These are phyloP conservation scores for Macropodus opercularis DNA, from an alignment of 2,797 vertebrate species.

Conservation along the genomic window DNA sequence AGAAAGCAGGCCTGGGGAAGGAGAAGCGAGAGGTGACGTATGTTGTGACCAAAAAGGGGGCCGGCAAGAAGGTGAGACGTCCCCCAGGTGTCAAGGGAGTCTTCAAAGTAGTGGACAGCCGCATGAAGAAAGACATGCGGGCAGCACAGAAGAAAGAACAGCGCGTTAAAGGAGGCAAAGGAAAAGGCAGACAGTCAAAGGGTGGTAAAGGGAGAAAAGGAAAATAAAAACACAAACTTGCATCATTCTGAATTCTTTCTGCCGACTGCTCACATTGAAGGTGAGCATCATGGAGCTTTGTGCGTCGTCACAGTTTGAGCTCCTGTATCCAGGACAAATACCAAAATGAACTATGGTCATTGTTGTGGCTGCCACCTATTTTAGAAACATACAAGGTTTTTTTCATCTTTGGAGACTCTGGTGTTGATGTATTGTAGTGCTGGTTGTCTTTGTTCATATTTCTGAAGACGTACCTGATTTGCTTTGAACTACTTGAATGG, in stretches of 20 bases:
- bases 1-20: conserved; percentile 94
- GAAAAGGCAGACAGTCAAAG: conserved; percentile 50
- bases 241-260: neutral
- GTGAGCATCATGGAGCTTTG: conserved; percentile 8
- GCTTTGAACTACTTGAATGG: neutral
- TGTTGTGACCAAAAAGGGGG: conserved; percentile 90
- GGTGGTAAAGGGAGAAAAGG: conserved; percentile 61
- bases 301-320: conserved; percentile 11
- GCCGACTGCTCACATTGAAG: neutral
- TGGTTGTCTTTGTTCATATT: conserved; percentile 25
- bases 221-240: conserved; percentile 37
- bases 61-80: conserved; percentile 87
- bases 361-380: neutral
- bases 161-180: conserved; percentile 55
- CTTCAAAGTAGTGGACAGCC: conserved; percentile 93
- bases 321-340: conserved; percentile 8
- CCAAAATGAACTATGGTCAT: conserved; percentile 11
- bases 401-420: neutral
- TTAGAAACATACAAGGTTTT: conserved; percentile 7
- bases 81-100: conserved; percentile 90
- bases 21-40: conserved; percentile 95
- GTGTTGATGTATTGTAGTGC: neutral
- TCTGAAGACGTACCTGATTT: conserved; percentile 30
- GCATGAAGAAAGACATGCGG: conserved; percentile 96
- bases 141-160: conserved; percentile 86